Conservation (phyloP, 2,113 vertebrate species). For the Mesoclemmys tuberculata region DNA sequence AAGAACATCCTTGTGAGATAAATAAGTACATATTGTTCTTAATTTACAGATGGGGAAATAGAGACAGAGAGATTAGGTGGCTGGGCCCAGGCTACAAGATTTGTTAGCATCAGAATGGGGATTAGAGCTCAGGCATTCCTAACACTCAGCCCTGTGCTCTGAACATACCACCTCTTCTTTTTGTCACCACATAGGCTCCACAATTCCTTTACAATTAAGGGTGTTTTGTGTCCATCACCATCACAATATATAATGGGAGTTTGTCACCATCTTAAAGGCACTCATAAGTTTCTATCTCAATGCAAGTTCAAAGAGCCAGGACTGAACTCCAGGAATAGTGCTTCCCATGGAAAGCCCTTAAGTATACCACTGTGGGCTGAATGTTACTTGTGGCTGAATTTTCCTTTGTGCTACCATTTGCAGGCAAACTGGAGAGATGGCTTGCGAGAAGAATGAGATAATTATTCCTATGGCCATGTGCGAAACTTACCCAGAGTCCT, state of each 20-base stretch:
- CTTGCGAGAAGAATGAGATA: background rate
- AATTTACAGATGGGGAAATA: background rate
- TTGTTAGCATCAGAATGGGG: no score
- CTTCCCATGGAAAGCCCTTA: accelerated
- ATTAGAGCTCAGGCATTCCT: background rate
- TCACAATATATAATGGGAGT: background rate
- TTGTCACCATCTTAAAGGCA: background rate
- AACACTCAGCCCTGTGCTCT: background rate
- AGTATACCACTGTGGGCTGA: background rate
- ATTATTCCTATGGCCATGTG: constrained; percentile 40
- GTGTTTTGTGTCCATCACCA: background rate
- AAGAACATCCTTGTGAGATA: background rate
- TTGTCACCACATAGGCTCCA: background rate
- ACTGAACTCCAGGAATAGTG: accelerated
- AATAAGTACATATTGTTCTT: background rate
- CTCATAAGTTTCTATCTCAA: background rate
- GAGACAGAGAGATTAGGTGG: background rate
- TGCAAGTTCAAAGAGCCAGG: background rate
- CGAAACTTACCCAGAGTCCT: accelerated
- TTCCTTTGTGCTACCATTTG: accelerated
- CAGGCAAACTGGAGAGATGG: constrained; percentile 37
- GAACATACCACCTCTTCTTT: background rate
- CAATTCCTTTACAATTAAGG: background rate
- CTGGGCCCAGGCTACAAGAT: background rate
- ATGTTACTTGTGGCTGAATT: accelerated